These are phyloP conservation scores for Hystrix brachyura DNA, from an alignment of 2,113 vertebrate species.

Conservation along the genomic window DNA sequence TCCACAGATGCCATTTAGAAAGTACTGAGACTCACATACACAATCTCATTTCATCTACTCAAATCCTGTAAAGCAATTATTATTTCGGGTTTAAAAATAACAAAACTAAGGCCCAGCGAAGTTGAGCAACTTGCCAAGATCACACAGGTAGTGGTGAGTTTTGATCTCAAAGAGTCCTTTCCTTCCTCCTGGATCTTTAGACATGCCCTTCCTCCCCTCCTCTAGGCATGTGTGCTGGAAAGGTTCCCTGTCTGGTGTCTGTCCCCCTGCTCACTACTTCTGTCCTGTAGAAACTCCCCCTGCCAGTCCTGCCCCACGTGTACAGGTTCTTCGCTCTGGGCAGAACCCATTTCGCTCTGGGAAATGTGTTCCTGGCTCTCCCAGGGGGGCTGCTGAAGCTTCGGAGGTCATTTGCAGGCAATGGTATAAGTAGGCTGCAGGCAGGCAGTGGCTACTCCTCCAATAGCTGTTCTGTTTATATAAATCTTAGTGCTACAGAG, in stretches of 20 bases:
- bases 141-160: neutral
- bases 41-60: neutral
- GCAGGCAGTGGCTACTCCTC: neutral
- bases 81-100: slow-evolving; percentile 17
- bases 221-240: neutral
- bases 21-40: neutral
- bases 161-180: neutral
- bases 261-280: neutral
- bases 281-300: neutral
- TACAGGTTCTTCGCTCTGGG: neutral
- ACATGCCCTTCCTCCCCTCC: neutral
- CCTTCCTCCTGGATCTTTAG: neutral
- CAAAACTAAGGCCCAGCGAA: neutral
- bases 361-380: neutral
- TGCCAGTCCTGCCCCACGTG: neutral
- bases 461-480: neutral
- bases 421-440: neutral
- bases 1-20: neutral
- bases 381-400: too few species aligned
- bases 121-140: neutral
- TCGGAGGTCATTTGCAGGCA: neutral
- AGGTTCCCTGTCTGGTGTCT: too few species aligned
- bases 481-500: neutral
- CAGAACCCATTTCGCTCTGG: too few species aligned
- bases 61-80: neutral